These are phyloP conservation scores for Salticus scenicus DNA, from an alignment of 2,888 invertebrate genomes.

Conservation along the genomic window DNA sequence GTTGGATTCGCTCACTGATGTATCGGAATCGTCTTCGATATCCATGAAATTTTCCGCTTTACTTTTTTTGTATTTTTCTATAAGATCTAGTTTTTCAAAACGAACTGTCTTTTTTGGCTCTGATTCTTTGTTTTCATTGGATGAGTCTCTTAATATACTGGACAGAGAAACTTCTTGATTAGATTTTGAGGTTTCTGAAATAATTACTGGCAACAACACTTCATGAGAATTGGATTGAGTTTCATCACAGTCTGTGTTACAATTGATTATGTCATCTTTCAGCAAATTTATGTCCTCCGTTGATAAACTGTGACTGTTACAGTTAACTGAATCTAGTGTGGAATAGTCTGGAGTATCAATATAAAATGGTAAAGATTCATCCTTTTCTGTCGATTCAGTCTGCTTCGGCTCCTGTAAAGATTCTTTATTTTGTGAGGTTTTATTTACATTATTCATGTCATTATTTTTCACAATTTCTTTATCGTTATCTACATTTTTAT, in stretches of 20 bases:
- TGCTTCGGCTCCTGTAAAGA: not conserved
- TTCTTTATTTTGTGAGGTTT: not conserved
- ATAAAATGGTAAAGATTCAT: slow-evolving; percentile 31
- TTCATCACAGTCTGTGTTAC: not conserved
- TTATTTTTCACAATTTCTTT: too few relatives aligned
- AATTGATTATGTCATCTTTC: not conserved
- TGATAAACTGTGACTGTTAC: not conserved
- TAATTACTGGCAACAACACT: not conserved
- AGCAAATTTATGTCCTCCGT: not conserved
- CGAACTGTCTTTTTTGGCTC: slow-evolving; percentile 47
- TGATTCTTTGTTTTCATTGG: not conserved
- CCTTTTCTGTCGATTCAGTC: not conserved
- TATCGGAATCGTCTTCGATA: slow-evolving; percentile 35
- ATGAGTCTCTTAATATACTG: slow-evolving; percentile 37
- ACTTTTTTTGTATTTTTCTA: slow-evolving; percentile 37
- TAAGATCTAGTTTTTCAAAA: slow-evolving; percentile 52
- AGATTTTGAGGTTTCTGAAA: not conserved
- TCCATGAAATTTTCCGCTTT: slow-evolving; percentile 19
- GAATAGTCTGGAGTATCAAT: slow-evolving; percentile 63
- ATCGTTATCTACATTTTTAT: not conserved
- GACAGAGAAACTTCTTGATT: not conserved
- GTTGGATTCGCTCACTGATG: slow-evolving; percentile 8
- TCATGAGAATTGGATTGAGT: not conserved
- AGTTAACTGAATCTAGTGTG: slow-evolving; percentile 38
- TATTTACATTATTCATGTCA: too few relatives aligned